These are phyloP conservation scores for Ashinkailepas kermadecensis DNA, from an alignment of 2,888 invertebrate genomes.

Conservation along the genomic window DNA sequence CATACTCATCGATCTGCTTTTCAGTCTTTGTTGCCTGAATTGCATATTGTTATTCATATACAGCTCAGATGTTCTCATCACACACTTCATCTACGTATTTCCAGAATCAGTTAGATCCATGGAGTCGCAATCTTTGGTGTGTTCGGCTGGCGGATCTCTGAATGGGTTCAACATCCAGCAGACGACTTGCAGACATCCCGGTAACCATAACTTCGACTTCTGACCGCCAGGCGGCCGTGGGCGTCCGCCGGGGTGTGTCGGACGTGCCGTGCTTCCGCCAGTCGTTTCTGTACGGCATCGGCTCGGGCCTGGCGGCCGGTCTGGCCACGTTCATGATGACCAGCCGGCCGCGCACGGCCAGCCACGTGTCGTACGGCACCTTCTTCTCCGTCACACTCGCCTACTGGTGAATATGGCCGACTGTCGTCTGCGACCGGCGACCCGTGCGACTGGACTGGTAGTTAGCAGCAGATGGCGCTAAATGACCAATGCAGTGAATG, in stretches of 20 bases:
- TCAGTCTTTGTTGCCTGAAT: too few species aligned
- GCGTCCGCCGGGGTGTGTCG: constrained; percentile 56
- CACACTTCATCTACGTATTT: too few species aligned
- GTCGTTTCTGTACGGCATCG: constrained; percentile 65
- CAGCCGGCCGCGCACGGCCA: constrained; percentile 56
- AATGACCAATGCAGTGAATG: not conserved
- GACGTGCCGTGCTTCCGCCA: constrained; percentile 73
- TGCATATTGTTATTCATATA: too few species aligned
- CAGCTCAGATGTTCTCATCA: too few species aligned
- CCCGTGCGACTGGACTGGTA: too few species aligned
- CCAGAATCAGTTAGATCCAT: too few species aligned
- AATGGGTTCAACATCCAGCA: too few species aligned
- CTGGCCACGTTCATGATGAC: constrained; percentile 63
- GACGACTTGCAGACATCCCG: too few species aligned
- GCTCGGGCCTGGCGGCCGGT: constrained; percentile 60
- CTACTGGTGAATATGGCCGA: constrained; percentile 52
- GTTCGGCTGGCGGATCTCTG: too few species aligned
- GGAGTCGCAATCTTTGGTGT: too few species aligned
- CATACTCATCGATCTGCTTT: too few species aligned
- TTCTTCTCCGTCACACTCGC: constrained; percentile 56
- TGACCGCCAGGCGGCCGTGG: not conserved
- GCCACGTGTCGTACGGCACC: constrained; percentile 58
- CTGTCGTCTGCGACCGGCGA: not conserved
- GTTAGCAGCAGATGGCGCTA: too few species aligned
- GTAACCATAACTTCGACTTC: not conserved